Evolutionary conservation across 92 coral and sea anemone genomes (phyloP).

Genomic region (Palythoa heliodiscus): DNA sequence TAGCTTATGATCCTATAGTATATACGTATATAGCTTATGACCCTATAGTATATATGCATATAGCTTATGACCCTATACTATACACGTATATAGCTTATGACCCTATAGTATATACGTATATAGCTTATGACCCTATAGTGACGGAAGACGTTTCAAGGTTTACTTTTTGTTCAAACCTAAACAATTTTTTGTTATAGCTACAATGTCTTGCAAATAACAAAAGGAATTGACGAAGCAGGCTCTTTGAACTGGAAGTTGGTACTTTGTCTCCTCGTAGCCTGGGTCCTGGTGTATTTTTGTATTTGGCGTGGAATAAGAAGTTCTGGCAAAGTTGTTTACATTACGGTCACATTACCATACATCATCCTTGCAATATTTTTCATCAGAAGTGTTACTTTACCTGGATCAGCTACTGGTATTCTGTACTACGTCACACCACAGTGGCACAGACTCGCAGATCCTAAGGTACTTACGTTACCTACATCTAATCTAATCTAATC

Average conservation of each 20-base stretch:
- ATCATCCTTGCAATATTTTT: constrained; percentile 54
- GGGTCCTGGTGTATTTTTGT: constrained; percentile 59
- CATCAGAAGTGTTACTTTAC: constrained; percentile 57
- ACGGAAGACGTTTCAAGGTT: too few relatives aligned
- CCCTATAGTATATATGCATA: too few relatives aligned
- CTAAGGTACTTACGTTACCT: constrained; percentile 26
- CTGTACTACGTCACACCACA: constrained; percentile 51
- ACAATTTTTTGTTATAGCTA: neutral
- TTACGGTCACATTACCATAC: constrained; percentile 57
- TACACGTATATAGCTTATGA: too few relatives aligned
- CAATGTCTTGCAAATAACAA: constrained; percentile 44
- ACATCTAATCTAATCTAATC: neutral
- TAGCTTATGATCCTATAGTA: too few relatives aligned
- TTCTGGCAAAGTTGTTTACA: constrained; percentile 59
- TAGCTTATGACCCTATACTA: too few relatives aligned
- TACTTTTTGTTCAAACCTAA: too few relatives aligned
- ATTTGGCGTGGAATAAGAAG: constrained; percentile 62
- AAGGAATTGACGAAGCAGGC: constrained; percentile 51
- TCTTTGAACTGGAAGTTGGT: constrained; percentile 47
- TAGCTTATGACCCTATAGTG: too few relatives aligned
- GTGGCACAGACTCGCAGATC: constrained; percentile 52
- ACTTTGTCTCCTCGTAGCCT: constrained; percentile 53
- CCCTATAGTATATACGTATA: too few relatives aligned
- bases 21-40: too few relatives aligned
- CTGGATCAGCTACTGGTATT: constrained; percentile 53